Conservation (phyloP, 1,140 invertebrate genomes). For the Drosophila pectinifera region DNA sequence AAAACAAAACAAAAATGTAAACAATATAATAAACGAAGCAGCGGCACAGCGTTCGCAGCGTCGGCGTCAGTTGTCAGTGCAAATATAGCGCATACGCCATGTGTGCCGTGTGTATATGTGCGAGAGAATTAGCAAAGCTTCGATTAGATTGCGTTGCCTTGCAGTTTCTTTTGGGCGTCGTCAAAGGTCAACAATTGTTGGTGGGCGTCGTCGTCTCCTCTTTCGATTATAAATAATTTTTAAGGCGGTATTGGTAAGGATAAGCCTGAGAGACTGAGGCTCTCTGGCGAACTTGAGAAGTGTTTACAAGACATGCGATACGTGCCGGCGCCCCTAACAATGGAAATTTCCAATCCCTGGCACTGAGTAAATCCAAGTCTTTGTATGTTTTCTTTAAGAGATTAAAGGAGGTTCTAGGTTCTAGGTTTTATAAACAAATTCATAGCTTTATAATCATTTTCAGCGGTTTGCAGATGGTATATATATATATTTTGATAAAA, state of each 20-base stretch:
- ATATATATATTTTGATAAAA: neutral
- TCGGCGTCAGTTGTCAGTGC: conserved; percentile 21
- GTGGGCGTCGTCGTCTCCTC: neutral
- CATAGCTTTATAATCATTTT: neutral
- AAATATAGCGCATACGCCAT: conserved; percentile 50
- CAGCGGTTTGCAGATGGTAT: neutral
- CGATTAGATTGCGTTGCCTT: conserved; percentile 36
- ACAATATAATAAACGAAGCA: conserved; percentile 58
- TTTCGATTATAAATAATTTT: conserved; percentile 20
- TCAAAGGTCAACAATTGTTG: conserved; percentile 30
- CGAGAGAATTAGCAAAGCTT: conserved; percentile 4
- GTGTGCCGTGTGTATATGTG: conserved; percentile 6
- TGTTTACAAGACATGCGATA: conserved; percentile 15
- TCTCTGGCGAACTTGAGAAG: conserved; percentile 3
- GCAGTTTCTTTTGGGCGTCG: conserved; percentile 37
- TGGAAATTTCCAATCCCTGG: conserved; percentile 7
- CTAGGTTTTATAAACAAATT: neutral
- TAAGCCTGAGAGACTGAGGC: conserved; percentile 4
- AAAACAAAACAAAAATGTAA: conserved; percentile 58
- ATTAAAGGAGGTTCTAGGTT: neutral
- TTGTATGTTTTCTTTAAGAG: neutral
- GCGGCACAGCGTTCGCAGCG: neutral
- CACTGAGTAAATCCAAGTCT: neutral
- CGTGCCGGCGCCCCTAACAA: conserved; percentile 12
- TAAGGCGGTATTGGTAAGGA: neutral